Evolutionary conservation across 2,113 vertebrate genomes (phyloP).

Genomic region (Anoura caudifer): DNA sequence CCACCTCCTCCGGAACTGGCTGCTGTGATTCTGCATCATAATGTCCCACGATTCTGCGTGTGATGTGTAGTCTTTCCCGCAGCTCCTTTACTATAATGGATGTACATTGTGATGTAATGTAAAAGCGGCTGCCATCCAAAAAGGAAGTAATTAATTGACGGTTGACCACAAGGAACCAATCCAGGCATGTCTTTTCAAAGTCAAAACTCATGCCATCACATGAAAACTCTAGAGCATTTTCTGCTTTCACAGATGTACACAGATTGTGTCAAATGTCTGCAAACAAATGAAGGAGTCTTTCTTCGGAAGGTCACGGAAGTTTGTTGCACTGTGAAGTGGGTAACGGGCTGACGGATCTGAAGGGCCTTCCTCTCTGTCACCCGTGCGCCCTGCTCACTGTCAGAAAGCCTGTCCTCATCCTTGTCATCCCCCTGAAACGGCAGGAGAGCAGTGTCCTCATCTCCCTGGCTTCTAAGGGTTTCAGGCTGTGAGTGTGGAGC

Average conservation of each 20-base stretch:
- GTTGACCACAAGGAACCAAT: not conserved
- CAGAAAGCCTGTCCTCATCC: not conserved
- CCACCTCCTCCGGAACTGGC: not conserved
- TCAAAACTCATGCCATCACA: not conserved
- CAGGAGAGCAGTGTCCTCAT: not conserved
- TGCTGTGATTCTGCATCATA: not conserved
- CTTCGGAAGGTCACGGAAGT: not conserved
- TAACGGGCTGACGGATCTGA: not conserved
- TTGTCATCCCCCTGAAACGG: not conserved
- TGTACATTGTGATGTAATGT: not conserved
- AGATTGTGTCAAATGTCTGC: not conserved
- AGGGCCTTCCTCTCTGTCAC: not conserved
- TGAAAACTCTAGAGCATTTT: not conserved
- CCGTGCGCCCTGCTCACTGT: accelerated
- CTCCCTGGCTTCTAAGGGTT: not conserved
- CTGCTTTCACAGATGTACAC: not conserved
- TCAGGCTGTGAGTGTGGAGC: not conserved
- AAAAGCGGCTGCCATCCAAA: not conserved
- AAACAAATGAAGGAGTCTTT: not conserved
- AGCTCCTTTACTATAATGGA: not conserved
- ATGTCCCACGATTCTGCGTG: not conserved
- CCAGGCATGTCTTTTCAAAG: not conserved
- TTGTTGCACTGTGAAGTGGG: not conserved
- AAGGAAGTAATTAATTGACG: not conserved
- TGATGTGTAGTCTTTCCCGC: not conserved